Evolutionary conservation across 2,888 invertebrate species (phyloP).

Genomic region (Thecocarcelia acutangulata): DNA sequence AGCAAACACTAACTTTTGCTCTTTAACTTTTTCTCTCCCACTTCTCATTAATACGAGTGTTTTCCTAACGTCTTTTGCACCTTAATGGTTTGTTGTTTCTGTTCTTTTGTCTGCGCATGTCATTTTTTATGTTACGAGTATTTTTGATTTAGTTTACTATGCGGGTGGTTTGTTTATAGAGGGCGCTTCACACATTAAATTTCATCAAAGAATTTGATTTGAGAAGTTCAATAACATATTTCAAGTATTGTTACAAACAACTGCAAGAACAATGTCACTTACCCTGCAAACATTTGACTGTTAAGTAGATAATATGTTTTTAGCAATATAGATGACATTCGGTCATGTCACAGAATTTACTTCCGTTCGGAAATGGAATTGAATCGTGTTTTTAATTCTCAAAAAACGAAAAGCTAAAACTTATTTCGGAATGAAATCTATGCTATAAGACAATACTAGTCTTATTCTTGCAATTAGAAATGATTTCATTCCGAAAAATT

Average conservation of each 20-base stretch:
- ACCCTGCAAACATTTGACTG: background rate
- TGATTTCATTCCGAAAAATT: too few relatives aligned
- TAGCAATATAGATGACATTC: too few relatives aligned
- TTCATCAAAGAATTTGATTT: slow-evolving; percentile 8
- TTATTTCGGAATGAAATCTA: too few relatives aligned
- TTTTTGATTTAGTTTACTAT: slow-evolving; percentile 36
- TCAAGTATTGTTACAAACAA: slow-evolving; percentile 24
- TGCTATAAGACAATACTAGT: too few relatives aligned
- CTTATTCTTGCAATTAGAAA: too few relatives aligned
- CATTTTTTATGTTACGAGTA: slow-evolving; percentile 12
- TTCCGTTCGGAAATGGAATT: too few relatives aligned
- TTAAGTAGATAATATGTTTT: too few relatives aligned
- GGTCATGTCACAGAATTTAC: too few relatives aligned
- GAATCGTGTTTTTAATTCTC: too few relatives aligned
- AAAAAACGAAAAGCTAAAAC: too few relatives aligned
- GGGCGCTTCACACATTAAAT: slow-evolving; percentile 46
- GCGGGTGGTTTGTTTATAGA: slow-evolving; percentile 62
- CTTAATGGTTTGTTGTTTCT: slow-evolving; percentile 9
- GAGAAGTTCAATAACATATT: slow-evolving; percentile 66
- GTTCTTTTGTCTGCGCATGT: slow-evolving; percentile 25
- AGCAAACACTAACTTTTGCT: slow-evolving; percentile 28
- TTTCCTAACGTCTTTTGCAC: background rate
- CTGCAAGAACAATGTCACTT: background rate
- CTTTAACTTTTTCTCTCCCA: background rate
- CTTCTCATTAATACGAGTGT: background rate